A percentile compares a stretch with the other conserved stretches of the same genome.
phyloP scores from a whole-genome alignment of 2,797 vertebrate species.

The Crypturellus tataupa region DNA sequence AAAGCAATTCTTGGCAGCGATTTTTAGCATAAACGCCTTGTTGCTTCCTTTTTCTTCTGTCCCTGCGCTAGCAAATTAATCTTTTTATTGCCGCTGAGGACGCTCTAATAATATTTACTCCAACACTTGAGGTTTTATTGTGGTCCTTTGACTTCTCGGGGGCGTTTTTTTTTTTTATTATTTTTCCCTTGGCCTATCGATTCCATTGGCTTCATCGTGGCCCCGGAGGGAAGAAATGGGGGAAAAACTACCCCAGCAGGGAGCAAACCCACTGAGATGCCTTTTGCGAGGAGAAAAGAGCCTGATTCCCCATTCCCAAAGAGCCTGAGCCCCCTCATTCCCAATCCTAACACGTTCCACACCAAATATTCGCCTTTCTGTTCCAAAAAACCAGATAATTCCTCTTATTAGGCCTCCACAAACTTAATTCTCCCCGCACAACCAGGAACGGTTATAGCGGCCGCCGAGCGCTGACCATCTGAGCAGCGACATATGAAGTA shows the following conservation, averaged over 20 bases:
- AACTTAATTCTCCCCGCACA: background rate
- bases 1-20: conserved; percentile 39
- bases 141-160: conserved; percentile 51
- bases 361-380: background rate
- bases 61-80: conserved; percentile 61
- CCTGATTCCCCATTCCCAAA: background rate
- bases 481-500: conserved; percentile 33
- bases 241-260: background rate
- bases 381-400: background rate
- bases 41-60: background rate
- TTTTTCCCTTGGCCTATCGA: background rate
- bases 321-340: background rate
- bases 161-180: background rate
- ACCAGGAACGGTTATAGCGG: background rate
- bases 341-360: rapidly evolving
- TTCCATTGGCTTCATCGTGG: background rate
- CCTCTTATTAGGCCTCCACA: conserved; percentile 38
- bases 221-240: background rate
- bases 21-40: conserved; percentile 31
- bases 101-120: conserved; percentile 71
- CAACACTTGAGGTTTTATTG: conserved; percentile 30
- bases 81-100: conserved; percentile 62
- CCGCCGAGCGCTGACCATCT: conserved; percentile 55
- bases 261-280: background rate
- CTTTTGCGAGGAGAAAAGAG: background rate